These are phyloP conservation scores for Caranx melampygus DNA, from an alignment of 2,113 vertebrate genomes.

Conservation along the genomic window DNA sequence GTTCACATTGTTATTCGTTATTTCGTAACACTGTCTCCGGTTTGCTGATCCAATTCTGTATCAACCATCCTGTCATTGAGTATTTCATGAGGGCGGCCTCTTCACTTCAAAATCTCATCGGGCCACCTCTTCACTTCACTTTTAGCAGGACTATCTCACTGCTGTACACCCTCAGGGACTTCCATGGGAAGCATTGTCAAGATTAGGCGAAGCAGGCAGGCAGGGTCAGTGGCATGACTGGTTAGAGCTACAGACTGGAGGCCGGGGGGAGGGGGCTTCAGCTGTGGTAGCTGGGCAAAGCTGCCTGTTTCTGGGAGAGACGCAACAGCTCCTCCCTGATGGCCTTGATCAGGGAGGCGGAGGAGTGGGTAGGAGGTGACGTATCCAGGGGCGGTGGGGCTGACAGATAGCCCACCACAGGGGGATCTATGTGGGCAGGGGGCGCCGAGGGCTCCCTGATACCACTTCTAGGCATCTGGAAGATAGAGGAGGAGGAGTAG, in stretches of 20 bases:
- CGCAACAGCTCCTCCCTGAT: constrained; percentile 98
- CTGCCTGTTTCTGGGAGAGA: constrained; percentile 95
- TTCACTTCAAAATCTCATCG: constrained; percentile 11
- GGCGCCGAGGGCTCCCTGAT: constrained; percentile 88
- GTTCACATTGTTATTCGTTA: constrained; percentile 7
- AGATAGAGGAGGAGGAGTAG: constrained; percentile 87
- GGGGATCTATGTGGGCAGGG: constrained; percentile 84
- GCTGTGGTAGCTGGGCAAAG: constrained; percentile 92
- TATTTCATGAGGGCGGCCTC: neutral
- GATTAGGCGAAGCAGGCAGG: constrained; percentile 55
- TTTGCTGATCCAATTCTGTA: constrained; percentile 3
- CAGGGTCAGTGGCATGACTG: constrained; percentile 68
- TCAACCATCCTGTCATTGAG: constrained; percentile 5
- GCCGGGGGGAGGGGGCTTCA: constrained; percentile 79
- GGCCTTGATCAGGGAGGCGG: constrained; percentile 98
- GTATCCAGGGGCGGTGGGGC: constrained; percentile 87
- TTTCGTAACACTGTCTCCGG: constrained; percentile 32
- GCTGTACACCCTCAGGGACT: constrained; percentile 67
- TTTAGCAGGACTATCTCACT: constrained; percentile 61
- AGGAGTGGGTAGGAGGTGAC: constrained; percentile 92
- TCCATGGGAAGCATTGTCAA: constrained; percentile 80
- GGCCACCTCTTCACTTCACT: constrained; percentile 37
- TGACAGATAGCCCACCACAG: constrained; percentile 87
- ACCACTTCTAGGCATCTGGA: constrained; percentile 89
- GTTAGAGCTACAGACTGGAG: constrained; percentile 26